Evolutionary conservation across 2,888 invertebrate species (phyloP).

Genomic region (Drosophila yooni): DNA sequence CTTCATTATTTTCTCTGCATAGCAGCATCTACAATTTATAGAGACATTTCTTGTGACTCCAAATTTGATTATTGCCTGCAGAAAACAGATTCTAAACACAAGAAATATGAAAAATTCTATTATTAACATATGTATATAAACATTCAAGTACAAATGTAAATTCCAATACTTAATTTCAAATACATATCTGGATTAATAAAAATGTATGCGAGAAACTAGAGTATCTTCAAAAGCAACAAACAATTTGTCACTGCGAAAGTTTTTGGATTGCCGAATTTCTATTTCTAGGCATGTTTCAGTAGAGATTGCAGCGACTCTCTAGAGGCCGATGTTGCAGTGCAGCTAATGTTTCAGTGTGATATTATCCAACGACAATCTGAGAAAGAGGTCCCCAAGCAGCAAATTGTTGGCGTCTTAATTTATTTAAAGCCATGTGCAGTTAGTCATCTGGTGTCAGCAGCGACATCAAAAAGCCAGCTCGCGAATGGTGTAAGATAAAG

Average conservation of each 20-base stretch:
- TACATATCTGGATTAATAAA: too few relatives aligned
- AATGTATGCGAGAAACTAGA: not conserved
- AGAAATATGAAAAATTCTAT: too few relatives aligned
- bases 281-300: not conserved
- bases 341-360: constrained; percentile 1
- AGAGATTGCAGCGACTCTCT: not conserved
- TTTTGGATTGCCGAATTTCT: not conserved
- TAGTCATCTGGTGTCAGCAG: constrained; percentile 34
- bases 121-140: too few relatives aligned
- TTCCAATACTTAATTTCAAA: not conserved
- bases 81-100: not conserved
- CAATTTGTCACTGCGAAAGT: not conserved
- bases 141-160: not conserved
- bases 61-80: not conserved
- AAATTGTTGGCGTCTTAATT: constrained; percentile 54
- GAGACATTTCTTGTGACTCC: not conserved
- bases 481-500: constrained; percentile 65
- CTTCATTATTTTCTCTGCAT: not conserved
- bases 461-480: constrained; percentile 55
- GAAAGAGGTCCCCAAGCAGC: not conserved
- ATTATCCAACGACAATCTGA: not conserved
- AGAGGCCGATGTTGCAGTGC: not conserved
- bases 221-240: not conserved
- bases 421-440: constrained; percentile 63
- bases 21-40: not conserved